Evolutionary conservation across 2,888 invertebrate genomes (phyloP).

Genomic region (Neria commutata): DNA sequence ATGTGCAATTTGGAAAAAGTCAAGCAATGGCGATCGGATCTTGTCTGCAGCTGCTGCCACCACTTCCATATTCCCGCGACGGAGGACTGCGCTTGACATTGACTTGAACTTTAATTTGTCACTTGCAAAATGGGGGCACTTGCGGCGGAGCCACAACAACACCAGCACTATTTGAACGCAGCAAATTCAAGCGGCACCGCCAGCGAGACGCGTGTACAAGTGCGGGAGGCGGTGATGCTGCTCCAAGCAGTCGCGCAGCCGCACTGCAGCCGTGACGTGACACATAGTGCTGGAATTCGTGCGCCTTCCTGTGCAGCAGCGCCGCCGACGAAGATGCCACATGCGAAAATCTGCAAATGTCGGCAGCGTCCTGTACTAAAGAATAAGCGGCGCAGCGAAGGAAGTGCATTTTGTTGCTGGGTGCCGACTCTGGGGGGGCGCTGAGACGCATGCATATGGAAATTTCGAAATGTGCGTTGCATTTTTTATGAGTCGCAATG

Average conservation of each 20-base stretch:
- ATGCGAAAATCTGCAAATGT: not conserved
- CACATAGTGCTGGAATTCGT: constrained; percentile 35
- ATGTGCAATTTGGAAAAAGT: too few relatives aligned
- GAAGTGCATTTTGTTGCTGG: not conserved
- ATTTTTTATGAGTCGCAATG: not conserved
- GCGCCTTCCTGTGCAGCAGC: constrained; percentile 33
- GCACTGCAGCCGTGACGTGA: constrained; percentile 31
- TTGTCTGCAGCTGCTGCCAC: too few relatives aligned
- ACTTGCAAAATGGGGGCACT: not conserved
- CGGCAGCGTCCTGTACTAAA: constrained; percentile 7
- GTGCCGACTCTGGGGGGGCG: too few relatives aligned
- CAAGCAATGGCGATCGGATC: too few relatives aligned
- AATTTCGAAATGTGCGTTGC: not conserved
- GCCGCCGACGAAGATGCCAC: not conserved
- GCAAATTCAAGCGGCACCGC: too few relatives aligned
- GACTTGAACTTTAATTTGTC: not conserved
- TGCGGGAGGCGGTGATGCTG: too few relatives aligned
- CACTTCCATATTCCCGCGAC: too few relatives aligned
- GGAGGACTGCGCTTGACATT: too few relatives aligned
- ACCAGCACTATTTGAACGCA: too few relatives aligned
- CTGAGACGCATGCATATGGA: too few relatives aligned
- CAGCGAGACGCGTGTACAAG: too few relatives aligned
- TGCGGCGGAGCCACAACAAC: too few relatives aligned
- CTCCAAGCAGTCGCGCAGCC: not conserved
- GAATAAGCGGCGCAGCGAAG: not conserved